Base-by-base conservation (phyloP, 1,140 invertebrate genomes). In the Drosophila cardini region DNA sequence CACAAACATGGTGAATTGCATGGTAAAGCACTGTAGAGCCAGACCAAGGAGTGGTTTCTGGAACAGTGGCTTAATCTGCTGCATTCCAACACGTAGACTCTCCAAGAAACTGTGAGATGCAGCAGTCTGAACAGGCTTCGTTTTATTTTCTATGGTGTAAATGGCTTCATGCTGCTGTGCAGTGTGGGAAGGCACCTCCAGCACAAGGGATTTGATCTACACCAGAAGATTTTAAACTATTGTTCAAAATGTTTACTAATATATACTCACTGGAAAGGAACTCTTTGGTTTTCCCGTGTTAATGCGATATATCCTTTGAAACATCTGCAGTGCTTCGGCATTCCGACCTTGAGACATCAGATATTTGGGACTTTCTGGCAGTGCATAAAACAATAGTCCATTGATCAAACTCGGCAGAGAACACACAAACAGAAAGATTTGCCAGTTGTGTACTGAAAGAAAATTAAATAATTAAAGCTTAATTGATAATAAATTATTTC, bases 301-400 rank as follows among this genome's bases (percentile, higher is more conserved):
- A 5, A 78, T 58, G 13, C 53, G 40, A 55, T 91, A 91, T 6
- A 91, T 90, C 16, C 53, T 72, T 56, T 84, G 77, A 2, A 91
- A 76, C 5, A 76, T 78, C 21, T 64, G 46, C 15, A 91, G 26
- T 92, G 96, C 95, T 72, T 96, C 95, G 0, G 94, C 93, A 68
- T 95, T 95, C 16, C 94, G 93, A 64, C 95, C 95, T 81, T 94
- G 93, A 0, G 95, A 94, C 94, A 97, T 96, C 0, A 97, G 91
- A 90, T 96, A 97, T 91, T 96, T 96, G 1, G 96, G 96, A 91
- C 96, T 97, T 89, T 97, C 96, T 0, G 96, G 95, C 26, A 97
- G 93, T 61, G 94, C 94, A 30, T 94, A 92, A 45, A 96, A 93
- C 0, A 94, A 90, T 7, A 95, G 56, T 0, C 94, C 94, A 5